phyloP scores from a whole-genome alignment of 2,113 vertebrate genomes.

The Trichechus manatus region DNA sequence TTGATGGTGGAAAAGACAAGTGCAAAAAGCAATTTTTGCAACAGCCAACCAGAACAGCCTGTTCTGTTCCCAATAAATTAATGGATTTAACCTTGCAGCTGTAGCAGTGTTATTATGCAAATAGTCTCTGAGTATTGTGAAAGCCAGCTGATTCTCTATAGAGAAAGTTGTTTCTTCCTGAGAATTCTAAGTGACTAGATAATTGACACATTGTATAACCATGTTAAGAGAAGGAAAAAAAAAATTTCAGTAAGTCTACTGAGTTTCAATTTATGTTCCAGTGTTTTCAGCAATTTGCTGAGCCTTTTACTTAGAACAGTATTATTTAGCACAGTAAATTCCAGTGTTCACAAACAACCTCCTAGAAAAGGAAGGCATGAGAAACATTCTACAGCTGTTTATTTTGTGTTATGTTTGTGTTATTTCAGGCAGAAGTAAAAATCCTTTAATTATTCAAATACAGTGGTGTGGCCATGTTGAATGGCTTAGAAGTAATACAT shows the following conservation, averaged over 20 bases:
- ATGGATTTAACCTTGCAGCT: conserved; percentile 80
- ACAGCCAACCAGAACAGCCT: conserved; percentile 75
- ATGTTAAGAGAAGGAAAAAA: conserved; percentile 39
- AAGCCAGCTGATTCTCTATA: conserved; percentile 71
- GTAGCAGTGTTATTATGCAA: conserved; percentile 77
- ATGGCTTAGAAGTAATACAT: conserved; percentile 15
- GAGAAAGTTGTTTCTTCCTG: conserved; percentile 62
- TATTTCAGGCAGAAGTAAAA: conserved; percentile 61
- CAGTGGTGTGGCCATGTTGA: background rate
- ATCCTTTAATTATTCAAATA: conserved; percentile 13
- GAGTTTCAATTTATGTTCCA: conserved; percentile 72
- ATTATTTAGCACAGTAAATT: conserved; percentile 71
- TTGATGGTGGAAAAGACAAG: conserved; percentile 76
- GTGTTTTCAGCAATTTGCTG: conserved; percentile 73
- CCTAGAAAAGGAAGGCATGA: conserved; percentile 17
- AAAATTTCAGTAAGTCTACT: conserved; percentile 55
- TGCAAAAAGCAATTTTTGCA: conserved; percentile 74
- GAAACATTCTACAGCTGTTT: conserved; percentile 29
- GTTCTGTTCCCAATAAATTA: conserved; percentile 79
- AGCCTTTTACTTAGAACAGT: conserved; percentile 72
- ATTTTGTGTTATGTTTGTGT: conserved; percentile 30
- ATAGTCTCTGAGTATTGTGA: conserved; percentile 70
- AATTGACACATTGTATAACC: conserved; percentile 57
- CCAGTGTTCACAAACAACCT: conserved; percentile 46
- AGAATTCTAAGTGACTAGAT: conserved; percentile 64